Percentiles rank a stretch among this genome's conserved stretches.
These are phyloP conservation scores for Neomicropteryx cornuta DNA, from an alignment of 1,140 invertebrate genomes.

Conservation along the genomic window DNA sequence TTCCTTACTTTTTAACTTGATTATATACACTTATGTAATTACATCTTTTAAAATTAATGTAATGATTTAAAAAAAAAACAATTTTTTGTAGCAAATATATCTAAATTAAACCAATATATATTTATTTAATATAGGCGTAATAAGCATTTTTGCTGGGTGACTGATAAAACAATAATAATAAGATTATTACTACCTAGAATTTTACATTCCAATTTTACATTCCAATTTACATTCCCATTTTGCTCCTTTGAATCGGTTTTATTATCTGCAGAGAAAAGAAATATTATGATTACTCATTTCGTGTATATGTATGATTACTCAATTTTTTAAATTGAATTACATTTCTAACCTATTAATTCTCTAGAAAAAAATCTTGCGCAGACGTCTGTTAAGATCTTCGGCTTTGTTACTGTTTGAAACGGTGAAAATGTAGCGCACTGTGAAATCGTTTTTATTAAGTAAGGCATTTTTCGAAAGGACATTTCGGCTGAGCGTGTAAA, in stretches of 20 bases:
- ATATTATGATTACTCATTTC: neutral
- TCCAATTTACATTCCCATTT: slow-evolving; percentile 28
- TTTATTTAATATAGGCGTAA: too few relatives aligned
- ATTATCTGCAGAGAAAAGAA: slow-evolving; percentile 17
- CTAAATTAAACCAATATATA: too few relatives aligned
- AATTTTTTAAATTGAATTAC: slow-evolving; percentile 1
- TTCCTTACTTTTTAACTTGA: too few relatives aligned
- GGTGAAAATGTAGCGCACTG: slow-evolving; percentile 21
- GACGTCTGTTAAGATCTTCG: slow-evolving; percentile 23
- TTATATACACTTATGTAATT: too few relatives aligned
- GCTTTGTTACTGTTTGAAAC: slow-evolving; percentile 22
- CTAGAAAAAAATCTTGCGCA: slow-evolving; percentile 25
- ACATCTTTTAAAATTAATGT: too few relatives aligned
- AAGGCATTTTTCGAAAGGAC: slow-evolving; percentile 30
- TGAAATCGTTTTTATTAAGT: slow-evolving; percentile 23
- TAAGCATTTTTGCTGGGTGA: too few relatives aligned
- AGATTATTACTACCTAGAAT: too few relatives aligned
- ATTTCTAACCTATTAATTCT: slow-evolving; percentile 32
- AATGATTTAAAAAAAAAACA: too few relatives aligned
- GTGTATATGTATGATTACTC: slow-evolving; percentile 2
- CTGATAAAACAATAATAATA: too few relatives aligned
- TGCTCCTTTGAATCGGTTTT: slow-evolving; percentile 22
- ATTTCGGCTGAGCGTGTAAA: too few relatives aligned
- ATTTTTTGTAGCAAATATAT: too few relatives aligned
- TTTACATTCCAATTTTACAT: too few relatives aligned